phyloP scores from a whole-genome alignment of 2,888 invertebrate genomes.

The Antheraea assamensis region DNA sequence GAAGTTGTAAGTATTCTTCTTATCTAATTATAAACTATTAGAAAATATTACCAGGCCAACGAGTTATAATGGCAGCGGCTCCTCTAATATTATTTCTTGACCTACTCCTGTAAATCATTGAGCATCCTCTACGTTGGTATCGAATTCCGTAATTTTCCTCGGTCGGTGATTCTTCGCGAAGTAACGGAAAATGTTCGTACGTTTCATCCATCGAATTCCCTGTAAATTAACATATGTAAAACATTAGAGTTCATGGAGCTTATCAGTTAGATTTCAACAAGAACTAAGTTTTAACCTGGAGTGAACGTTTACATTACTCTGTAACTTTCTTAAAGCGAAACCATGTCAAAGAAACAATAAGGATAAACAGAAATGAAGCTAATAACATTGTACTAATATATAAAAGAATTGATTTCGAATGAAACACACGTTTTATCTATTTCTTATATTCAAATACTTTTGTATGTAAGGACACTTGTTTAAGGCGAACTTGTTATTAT shows the following conservation, averaged over 20 bases:
- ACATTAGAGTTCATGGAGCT: not conserved
- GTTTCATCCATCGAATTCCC: constrained; percentile 54
- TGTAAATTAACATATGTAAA: constrained; percentile 17
- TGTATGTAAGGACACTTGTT: not conserved
- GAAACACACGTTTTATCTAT: not conserved
- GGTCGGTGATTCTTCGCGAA: constrained; percentile 63
- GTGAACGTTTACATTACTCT: not conserved
- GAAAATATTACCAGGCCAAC: constrained; percentile 64
- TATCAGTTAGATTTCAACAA: too few species aligned
- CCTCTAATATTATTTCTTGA: constrained; percentile 57
- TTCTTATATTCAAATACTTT: not conserved
- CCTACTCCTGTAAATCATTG: constrained; percentile 45
- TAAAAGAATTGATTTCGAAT: not conserved
- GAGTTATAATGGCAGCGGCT: constrained; percentile 60
- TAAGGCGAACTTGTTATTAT: not conserved
- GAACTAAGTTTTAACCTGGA: not conserved
- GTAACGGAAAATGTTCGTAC: constrained; percentile 64
- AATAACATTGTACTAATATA: not conserved
- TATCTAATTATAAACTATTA: not conserved
- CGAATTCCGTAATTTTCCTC: constrained; percentile 56
- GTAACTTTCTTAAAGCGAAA: not conserved
- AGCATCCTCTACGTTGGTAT: constrained; percentile 44
- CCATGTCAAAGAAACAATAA: not conserved
- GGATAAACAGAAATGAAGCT: not conserved
- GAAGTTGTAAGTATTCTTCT: not conserved